A percentile compares a stretch with the other conserved stretches of the same genome.
phyloP scores from a whole-genome alignment of 2,888 invertebrate genomes.

The Hedychridium roseum region DNA sequence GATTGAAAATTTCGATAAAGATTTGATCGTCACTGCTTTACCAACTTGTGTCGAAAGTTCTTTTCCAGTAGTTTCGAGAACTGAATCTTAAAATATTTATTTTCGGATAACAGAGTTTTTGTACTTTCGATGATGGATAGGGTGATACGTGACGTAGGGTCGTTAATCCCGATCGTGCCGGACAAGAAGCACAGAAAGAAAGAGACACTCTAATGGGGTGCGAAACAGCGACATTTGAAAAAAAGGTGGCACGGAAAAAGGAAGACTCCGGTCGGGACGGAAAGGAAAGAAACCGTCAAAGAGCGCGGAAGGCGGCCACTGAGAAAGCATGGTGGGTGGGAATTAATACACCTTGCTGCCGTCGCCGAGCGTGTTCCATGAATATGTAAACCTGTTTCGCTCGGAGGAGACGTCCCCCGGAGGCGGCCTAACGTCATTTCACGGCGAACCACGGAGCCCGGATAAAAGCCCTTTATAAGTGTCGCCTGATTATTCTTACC shows the following conservation, averaged over 20 bases:
- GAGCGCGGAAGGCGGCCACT: too few species aligned
- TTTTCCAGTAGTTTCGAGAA: too few species aligned
- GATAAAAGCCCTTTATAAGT: conserved; percentile 34
- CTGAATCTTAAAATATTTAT: too few species aligned
- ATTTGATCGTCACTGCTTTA: too few species aligned
- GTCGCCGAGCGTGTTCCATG: conserved; percentile 33
- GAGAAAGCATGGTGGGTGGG: conserved; percentile 23
- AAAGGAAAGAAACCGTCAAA: conserved; percentile 17
- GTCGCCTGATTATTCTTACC: conserved; percentile 27
- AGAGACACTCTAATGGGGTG: neutral
- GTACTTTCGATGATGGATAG: too few species aligned
- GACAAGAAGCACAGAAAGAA: too few species aligned
- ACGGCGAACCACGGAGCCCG: conserved; percentile 29
- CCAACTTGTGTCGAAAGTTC: too few species aligned
- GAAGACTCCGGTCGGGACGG: conserved; percentile 10
- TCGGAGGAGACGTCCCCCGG: conserved; percentile 38
- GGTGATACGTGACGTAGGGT: too few species aligned
- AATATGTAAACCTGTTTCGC: conserved; percentile 53
- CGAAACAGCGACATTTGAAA: neutral
- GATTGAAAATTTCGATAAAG: too few species aligned
- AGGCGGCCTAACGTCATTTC: conserved; percentile 41
- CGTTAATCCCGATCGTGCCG: too few species aligned
- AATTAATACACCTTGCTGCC: conserved; percentile 43
- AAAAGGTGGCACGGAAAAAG: neutral
- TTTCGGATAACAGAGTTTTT: too few species aligned